Evolutionary conservation across 1,140 invertebrate species (phyloP), one percentile per base, ranked within the genome.

Genomic region (Parapsyche elsis): DNA sequence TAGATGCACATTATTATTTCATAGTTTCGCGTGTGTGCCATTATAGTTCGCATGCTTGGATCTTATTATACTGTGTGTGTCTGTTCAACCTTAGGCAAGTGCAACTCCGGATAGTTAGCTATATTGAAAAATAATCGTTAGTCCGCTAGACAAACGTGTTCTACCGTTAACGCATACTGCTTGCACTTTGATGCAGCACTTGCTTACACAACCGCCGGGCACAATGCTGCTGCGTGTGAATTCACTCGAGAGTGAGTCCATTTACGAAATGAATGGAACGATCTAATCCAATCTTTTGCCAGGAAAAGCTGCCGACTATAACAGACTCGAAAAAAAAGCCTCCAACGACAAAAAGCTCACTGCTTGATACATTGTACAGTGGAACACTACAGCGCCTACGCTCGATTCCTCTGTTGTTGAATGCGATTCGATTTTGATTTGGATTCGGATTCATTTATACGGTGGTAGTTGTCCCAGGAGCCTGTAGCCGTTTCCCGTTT

Each of bases 131-230:
- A 71, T 81, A 81, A 81, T 81, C 74, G 45, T 76, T 49, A 77
- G 44, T 81, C 80, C 80, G 80, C 74, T 81, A 81, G 64, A 71
- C 53, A 81, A 81, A 81, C 80, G 80, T 81, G 80, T 81, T 81
- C 80, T 81, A 71, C 80, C 80, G 80, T 81, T 81, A 81, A 81
- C 67, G 71, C 74, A 64, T 73, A 77, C 80, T 71, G 46, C 74
- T 49, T 77, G 75, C 75, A 77, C 75, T 77, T 77, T 59, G 57
- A 77, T 77, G 45, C 30, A 77, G 30, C 64, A 24, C 24, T 67
- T 67, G 64, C 64, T 26, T 67, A 26, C 24, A 67, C 64, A 26
- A 67, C 64, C 64, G 64, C 64, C 64, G 24, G 59, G 21, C 16
- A 53, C 16, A 53, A 53, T 53, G 10, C 1, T 16, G 16, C 16